phyloP scores from a whole-genome alignment of 2,888 invertebrate species.

The Exocentrus adspersus region DNA sequence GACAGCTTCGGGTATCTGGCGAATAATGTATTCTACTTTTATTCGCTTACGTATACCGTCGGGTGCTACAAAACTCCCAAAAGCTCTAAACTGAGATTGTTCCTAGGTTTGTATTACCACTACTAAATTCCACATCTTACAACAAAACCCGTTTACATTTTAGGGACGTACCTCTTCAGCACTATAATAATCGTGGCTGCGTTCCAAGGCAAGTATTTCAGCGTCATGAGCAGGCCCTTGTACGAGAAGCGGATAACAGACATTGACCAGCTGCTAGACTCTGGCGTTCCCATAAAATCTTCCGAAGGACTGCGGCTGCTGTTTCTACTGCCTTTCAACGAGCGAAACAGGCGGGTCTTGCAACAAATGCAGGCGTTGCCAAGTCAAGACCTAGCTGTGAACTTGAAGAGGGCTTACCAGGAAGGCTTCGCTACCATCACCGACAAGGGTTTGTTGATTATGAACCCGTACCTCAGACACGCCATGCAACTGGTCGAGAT shows the following conservation, averaged over 20 bases:
- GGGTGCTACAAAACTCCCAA: constrained; percentile 6
- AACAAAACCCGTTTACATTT: too few species aligned
- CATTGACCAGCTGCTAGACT: constrained; percentile 21
- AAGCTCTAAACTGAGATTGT: constrained; percentile 13
- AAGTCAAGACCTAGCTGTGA: neutral
- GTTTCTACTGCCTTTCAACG: constrained; percentile 9
- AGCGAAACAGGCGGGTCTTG: neutral
- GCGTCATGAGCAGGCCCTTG: constrained; percentile 22
- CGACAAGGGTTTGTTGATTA: constrained; percentile 23
- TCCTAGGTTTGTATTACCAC: too few species aligned
- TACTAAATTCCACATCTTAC: too few species aligned
- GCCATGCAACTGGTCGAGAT: constrained; percentile 17
- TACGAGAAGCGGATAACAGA: constrained; percentile 23
- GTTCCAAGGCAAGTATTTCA: constrained; percentile 24
- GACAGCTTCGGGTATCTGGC: neutral
- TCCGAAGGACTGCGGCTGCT: neutral
- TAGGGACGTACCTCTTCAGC: constrained; percentile 20
- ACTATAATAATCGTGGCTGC: constrained; percentile 17
- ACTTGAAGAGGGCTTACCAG: constrained; percentile 11
- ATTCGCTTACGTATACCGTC: constrained; percentile 4
- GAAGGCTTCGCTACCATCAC: constrained; percentile 28
- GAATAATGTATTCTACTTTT: neutral
- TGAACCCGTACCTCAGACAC: constrained; percentile 23
- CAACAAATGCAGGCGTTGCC: constrained; percentile 6
- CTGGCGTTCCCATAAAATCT: constrained; percentile 15